Base-by-base conservation (phyloP, 2,888 invertebrate species). In the Eristalinus sepulchralis region DNA sequence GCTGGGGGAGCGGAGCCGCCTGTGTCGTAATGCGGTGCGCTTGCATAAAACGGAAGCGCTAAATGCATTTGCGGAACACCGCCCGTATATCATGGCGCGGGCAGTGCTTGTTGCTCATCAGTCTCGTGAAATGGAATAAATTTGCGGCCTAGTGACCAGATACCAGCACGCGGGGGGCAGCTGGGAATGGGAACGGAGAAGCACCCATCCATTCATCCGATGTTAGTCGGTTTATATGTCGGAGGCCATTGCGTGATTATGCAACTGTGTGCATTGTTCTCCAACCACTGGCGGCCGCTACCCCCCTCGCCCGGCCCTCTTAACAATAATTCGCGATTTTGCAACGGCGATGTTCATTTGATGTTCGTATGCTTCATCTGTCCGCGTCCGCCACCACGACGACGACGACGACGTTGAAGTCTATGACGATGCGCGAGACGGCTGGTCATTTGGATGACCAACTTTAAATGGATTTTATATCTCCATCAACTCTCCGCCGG, bases 191-290 rank as follows among this genome's bases (percentile, higher is more conserved):
- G 27, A 10, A 34, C 36, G 53, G 53, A 53, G 64, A 85, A 68
- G 36, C 82, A 86, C 73, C 82, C 85, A 86, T 86, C 80, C 81
- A 81, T 81, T 70, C 81, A 75, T 81, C 82, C 86, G 86, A 86
- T 82, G 86, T 86, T 86, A 79, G 86, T 86, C 78, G 86, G 85
- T 85, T 85, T 85, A 70, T 85, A 77, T 85, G 86, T 86, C 86
- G 86, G 86, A 79, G 86, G 86, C 86, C 86, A 86, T 86, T 86
- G 86, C 86, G 86, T 86, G 86, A 86, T 86, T 86, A 86, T 86
- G 86, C 86, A 86, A 86, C 78, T 59, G 82, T 47, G 47, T 82
- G 82, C 82, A 86, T 86, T 86, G 86, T 86, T 86, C 67, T 60
- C 24, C 57, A 24, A 13, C 57, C 57, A 57, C 55, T 10, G 20